phyloP scores from a whole-genome alignment of 2,888 invertebrate species.

The Plebejus argus region DNA sequence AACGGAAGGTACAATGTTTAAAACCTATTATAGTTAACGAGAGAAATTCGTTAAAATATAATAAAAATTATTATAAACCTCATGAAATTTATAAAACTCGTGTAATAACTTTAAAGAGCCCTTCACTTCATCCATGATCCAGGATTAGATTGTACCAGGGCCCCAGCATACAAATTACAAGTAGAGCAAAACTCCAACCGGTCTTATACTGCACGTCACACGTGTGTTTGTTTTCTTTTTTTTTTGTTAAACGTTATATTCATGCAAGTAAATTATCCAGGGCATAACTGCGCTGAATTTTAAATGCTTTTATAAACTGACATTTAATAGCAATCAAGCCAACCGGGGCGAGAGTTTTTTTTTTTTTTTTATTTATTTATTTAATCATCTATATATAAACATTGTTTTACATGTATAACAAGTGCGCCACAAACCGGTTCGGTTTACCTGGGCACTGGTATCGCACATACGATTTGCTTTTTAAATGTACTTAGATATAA shows the following conservation, averaged over 20 bases:
- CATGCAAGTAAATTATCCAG: constrained; percentile 16
- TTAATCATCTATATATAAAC: too few species aligned
- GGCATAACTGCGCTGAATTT: constrained; percentile 14
- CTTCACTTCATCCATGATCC: constrained; percentile 20
- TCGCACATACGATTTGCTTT: too few species aligned
- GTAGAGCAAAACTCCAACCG: constrained; percentile 14
- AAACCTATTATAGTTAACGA: too few species aligned
- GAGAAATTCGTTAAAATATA: too few species aligned
- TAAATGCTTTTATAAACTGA: not conserved
- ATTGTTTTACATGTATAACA: too few species aligned
- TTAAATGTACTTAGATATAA: too few species aligned
- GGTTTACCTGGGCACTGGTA: too few species aligned
- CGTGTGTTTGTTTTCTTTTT: constrained; percentile 7
- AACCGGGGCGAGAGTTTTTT: not conserved
- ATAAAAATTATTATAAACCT: too few species aligned
- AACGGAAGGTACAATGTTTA: too few species aligned
- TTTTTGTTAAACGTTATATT: not conserved
- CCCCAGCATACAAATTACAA: constrained; percentile 7
- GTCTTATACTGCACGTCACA: not conserved
- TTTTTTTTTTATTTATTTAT: too few species aligned
- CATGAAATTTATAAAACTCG: too few species aligned
- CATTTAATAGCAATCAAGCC: not conserved
- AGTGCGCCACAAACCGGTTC: too few species aligned
- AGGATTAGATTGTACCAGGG: constrained; percentile 4
- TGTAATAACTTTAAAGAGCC: not conserved